A percentile compares a stretch with the other conserved stretches of the same genome.
Evolutionary conservation across 2,888 invertebrate genomes (phyloP).

Genomic region (Xanthia togata): DNA sequence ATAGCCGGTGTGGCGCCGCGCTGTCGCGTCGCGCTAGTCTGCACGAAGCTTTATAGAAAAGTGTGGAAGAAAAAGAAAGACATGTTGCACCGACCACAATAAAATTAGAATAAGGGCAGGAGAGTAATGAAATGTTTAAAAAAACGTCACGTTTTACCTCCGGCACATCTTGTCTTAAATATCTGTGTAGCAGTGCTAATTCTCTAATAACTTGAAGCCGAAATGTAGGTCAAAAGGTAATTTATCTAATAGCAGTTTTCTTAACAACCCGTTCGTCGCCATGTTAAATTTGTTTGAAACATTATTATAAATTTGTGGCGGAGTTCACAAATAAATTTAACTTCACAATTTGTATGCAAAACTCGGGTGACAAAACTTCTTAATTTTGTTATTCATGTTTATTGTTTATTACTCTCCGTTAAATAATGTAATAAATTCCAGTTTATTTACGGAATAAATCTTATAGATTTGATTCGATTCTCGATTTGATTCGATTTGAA

Average conservation of each 20-base stretch:
- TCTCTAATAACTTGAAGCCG: background rate
- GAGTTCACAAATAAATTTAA: constrained; percentile 63
- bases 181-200: background rate
- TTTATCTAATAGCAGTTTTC: constrained; percentile 43
- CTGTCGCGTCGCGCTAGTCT: no score
- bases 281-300: constrained; percentile 58
- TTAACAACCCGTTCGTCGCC: constrained; percentile 21
- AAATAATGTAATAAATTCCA: constrained; percentile 20
- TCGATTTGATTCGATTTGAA: background rate
- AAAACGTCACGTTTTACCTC: no score
- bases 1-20: no score
- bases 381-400: constrained; percentile 59
- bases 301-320: constrained; percentile 57
- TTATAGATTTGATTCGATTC: background rate
- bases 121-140: no score
- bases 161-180: background rate
- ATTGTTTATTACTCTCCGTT: constrained; percentile 47
- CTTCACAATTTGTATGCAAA: constrained; percentile 64
- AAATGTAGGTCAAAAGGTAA: constrained; percentile 26
- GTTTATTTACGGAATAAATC: constrained; percentile 6
- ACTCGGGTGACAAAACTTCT: constrained; percentile 57
- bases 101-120: no score
- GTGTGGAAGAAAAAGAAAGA: no score
- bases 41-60: no score
- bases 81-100: no score